Evolutionary conservation across 2,113 vertebrate genomes (phyloP).

Genomic region (Hemibagrus wyckioides): DNA sequence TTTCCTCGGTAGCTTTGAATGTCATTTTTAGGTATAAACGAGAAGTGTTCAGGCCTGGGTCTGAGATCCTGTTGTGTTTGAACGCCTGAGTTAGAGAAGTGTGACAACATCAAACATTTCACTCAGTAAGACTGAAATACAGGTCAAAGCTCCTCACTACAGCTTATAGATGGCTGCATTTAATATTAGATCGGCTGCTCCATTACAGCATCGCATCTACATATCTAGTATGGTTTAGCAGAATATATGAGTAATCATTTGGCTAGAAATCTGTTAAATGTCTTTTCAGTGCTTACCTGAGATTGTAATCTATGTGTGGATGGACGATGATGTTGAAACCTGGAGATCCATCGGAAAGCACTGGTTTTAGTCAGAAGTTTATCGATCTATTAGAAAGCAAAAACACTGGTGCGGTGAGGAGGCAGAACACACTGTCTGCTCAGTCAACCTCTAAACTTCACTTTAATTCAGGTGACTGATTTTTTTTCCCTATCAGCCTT

Average conservation of each 20-base stretch:
- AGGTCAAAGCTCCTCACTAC: neutral
- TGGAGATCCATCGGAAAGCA: neutral
- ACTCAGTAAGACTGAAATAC: neutral
- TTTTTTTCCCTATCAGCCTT: slow-evolving; percentile 54
- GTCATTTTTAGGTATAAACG: neutral
- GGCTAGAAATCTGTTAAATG: neutral
- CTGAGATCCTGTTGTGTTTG: neutral
- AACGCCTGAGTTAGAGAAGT: neutral
- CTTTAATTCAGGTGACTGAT: slow-evolving; percentile 49
- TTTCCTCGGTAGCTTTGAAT: neutral
- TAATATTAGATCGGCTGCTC: neutral
- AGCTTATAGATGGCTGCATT: neutral
- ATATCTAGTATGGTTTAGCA: neutral
- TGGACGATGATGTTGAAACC: neutral
- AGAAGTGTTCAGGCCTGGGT: neutral
- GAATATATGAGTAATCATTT: neutral
- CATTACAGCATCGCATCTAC: neutral
- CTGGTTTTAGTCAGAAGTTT: neutral
- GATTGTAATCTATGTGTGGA: neutral
- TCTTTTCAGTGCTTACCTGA: slow-evolving; percentile 20
- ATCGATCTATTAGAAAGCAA: neutral
- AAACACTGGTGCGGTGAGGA: neutral
- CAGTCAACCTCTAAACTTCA: slow-evolving; percentile 22
- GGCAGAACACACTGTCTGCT: slow-evolving; percentile 37
- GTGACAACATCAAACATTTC: neutral